These are phyloP conservation scores for Pantala flavescens DNA, from an alignment of 1,140 invertebrate genomes.

Conservation along the genomic window DNA sequence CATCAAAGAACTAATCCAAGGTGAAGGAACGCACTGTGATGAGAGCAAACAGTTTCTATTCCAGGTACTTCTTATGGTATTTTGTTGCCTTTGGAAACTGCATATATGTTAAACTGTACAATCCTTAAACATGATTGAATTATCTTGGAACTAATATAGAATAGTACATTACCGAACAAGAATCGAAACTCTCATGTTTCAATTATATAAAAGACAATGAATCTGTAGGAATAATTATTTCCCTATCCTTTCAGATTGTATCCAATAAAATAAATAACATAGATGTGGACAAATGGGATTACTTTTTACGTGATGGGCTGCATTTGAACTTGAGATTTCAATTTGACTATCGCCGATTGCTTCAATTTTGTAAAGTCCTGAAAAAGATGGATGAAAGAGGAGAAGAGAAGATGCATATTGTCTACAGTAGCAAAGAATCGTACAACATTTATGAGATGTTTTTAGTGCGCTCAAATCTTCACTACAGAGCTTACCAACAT, in stretches of 20 bases:
- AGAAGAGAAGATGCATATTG: slow-evolving; percentile 30
- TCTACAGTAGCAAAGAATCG: slow-evolving; percentile 35
- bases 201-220: background rate
- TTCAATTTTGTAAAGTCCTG: slow-evolving; percentile 21
- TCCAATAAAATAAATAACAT: slow-evolving; percentile 49
- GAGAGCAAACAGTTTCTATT: slow-evolving; percentile 33
- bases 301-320: slow-evolving; percentile 48
- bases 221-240: background rate
- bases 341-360: slow-evolving; percentile 36
- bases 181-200: too few species aligned
- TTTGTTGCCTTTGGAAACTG: too few species aligned
- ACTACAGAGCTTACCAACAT: slow-evolving; percentile 39
- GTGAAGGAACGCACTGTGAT: slow-evolving; percentile 23
- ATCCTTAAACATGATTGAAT: too few species aligned
- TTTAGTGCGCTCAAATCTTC: slow-evolving; percentile 33
- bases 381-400: slow-evolving; percentile 19
- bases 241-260: slow-evolving; percentile 42
- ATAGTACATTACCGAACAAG: too few species aligned
- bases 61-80: slow-evolving; percentile 32
- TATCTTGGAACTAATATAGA: too few species aligned
- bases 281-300: slow-evolving; percentile 66
- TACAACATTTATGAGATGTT: slow-evolving; percentile 38
- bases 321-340: slow-evolving; percentile 37
- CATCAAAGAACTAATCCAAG: slow-evolving; percentile 38
- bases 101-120: too few species aligned